Percentiles rank a stretch among this genome's conserved stretches.
These are phyloP conservation scores for Eumaeus atala DNA, from an alignment of 1,140 invertebrate genomes.

Conservation along the genomic window DNA sequence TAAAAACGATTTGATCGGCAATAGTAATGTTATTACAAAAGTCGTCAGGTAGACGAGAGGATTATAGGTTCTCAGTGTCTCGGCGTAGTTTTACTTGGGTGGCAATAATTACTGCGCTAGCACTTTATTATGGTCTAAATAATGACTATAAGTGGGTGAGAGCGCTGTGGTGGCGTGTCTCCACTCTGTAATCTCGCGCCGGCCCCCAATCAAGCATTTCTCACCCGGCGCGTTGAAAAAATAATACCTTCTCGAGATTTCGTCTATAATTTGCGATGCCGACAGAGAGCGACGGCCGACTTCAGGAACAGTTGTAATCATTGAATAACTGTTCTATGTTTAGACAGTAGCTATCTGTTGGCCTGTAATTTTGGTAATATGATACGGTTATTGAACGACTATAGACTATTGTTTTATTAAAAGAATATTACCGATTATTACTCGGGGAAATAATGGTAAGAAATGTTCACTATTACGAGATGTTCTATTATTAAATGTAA, in stretches of 20 bases:
- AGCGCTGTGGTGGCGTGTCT: conserved; percentile 55
- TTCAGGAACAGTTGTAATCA: neutral
- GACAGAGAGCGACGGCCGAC: neutral
- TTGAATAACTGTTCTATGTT: conserved; percentile 32
- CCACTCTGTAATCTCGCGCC: conserved; percentile 63
- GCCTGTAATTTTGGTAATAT: conserved; percentile 17
- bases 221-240: conserved; percentile 72
- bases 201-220: conserved; percentile 69
- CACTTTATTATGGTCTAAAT: conserved; percentile 68
- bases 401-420: conserved; percentile 7
- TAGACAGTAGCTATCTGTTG: conserved; percentile 49
- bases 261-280: conserved; percentile 62
- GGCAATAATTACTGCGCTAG: conserved; percentile 61
- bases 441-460: too few species aligned
- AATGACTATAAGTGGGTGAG: conserved; percentile 61
- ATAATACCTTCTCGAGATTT: conserved; percentile 61
- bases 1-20: neutral
- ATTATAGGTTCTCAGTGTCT: conserved; percentile 22
- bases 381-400: conserved; percentile 20
- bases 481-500: too few species aligned
- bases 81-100: conserved; percentile 44
- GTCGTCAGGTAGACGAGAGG: conserved; percentile 16
- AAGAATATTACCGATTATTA: neutral
- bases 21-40: neutral
- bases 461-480: too few species aligned